Evolutionary conservation across 2,797 vertebrate species (phyloP).

Genomic region (Spondyliosoma cantharus): DNA sequence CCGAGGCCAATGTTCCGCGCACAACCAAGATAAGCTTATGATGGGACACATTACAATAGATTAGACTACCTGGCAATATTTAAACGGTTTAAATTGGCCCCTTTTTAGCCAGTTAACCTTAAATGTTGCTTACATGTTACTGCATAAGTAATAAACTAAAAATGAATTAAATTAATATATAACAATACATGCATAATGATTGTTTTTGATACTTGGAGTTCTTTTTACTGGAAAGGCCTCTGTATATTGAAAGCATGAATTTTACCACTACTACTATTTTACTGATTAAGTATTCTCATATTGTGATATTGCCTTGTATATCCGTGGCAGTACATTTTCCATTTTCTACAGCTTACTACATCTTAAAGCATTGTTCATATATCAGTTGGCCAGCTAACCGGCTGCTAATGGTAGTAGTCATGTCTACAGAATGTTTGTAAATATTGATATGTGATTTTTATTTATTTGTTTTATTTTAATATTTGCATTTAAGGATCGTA

Average conservation of each 20-base stretch:
- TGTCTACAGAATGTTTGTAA: not conserved
- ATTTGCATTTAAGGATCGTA: not conserved
- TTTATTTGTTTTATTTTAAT: not conserved
- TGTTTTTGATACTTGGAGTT: not conserved
- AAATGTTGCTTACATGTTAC: not conserved
- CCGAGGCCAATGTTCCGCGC: not conserved
- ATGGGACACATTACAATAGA: not conserved
- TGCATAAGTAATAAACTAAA: not conserved
- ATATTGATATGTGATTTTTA: not conserved
- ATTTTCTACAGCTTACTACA: not conserved
- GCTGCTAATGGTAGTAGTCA: not conserved
- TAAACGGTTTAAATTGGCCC: not conserved
- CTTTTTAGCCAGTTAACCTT: not conserved
- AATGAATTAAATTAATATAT: not conserved
- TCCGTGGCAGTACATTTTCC: not conserved
- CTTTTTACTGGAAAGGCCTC: not conserved
- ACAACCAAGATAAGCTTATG: not conserved
- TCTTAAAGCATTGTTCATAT: not conserved
- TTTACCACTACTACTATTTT: too few relatives aligned
- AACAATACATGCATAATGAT: not conserved
- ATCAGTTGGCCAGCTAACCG: not conserved
- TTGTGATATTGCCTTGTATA: too few relatives aligned
- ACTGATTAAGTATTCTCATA: not conserved
- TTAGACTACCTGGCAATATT: not conserved
- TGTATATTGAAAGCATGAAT: not conserved